Percentiles rank a stretch among this genome's conserved stretches.
phyloP scores from a whole-genome alignment of 2,113 vertebrate genomes.

The Cyprinus carpio region DNA sequence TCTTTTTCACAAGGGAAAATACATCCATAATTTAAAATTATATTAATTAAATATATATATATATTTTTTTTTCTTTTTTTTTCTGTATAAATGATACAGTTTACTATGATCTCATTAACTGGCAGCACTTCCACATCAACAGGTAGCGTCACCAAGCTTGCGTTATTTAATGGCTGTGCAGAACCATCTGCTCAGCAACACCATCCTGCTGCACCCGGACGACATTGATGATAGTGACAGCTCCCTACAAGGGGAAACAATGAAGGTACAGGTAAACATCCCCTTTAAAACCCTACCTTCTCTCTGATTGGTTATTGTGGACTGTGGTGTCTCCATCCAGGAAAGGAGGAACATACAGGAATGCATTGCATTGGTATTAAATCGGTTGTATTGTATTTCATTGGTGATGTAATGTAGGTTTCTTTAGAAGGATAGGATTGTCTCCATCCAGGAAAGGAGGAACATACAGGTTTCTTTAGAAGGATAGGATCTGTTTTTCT shows the following conservation, averaged over 20 bases:
- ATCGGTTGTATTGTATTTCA: too few species aligned
- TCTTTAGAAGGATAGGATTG: too few species aligned
- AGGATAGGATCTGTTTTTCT: too few species aligned
- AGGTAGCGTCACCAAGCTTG: conserved; percentile 96
- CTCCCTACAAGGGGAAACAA: conserved; percentile 99
- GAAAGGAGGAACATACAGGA: background rate
- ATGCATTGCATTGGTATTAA: background rate
- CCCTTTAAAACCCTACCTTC: conserved; percentile 69
- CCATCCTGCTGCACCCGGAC: conserved; percentile 93
- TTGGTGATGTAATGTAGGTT: too few species aligned
- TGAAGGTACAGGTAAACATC: conserved; percentile 99
- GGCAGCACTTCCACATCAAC: conserved; percentile 69
- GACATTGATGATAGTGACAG: conserved; percentile 97
- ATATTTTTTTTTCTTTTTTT: background rate
- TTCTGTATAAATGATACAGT: background rate
- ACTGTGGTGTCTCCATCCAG: background rate
- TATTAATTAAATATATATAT: too few species aligned
- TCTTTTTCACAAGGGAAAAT: background rate
- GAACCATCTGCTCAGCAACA: conserved; percentile 99
- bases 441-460: too few species aligned
- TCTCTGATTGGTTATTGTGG: background rate
- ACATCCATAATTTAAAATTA: background rate
- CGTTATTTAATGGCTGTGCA: conserved; percentile 99
- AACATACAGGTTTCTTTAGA: too few species aligned
- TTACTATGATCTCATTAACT: background rate